Base-by-base conservation (phyloP, 2,888 invertebrate species). In the Melitaea athalia region DNA sequence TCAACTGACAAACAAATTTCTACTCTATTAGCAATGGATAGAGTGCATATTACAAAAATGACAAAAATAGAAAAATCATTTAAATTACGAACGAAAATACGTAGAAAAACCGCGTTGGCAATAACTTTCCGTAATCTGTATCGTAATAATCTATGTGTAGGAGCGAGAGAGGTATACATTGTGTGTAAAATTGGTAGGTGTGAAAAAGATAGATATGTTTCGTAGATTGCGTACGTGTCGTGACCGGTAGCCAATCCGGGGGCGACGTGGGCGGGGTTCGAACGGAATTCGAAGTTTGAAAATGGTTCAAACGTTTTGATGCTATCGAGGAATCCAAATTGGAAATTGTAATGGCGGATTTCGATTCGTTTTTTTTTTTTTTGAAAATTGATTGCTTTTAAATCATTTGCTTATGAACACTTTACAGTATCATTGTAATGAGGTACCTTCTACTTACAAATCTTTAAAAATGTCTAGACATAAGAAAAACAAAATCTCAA, bases 101-200 rank as follows among this genome's bases (percentile, higher is more conserved):
- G 87, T 88, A 88, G 88, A 87, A 91, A 88, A 91, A 88, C 85
- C 77, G 83, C 85, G 83, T 85, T 87, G 88, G 83, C 88, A 85
- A 87, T 88, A 81, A 81, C 79, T 81, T 81, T 79, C 81, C 83
- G 86, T 87, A 89, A 89, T 91, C 88, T 89, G 83, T 86, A 79
- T 55, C 14, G 81, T 82, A 79, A 78, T 84, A 84, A 85, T 86
- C 85, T 82, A 82, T 80, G 78, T 63, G 88, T 62, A 75, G 68
- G 81, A 91, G 76, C 70, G 87, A 82, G 88, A 89, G 69, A 65
- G 75, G 62, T 67, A 76, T 31, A 62, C 52, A 59, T 60, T n/a
- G 43, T 64, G 63, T 68, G 59, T 66, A 63, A 62, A 72, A 73
- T 70, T 67, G 66, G 31, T 74, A 74, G 14, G 87, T 71, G 78